Conservation (phyloP, 1,140 invertebrate genomes). For the Aethina tumida region DNA sequence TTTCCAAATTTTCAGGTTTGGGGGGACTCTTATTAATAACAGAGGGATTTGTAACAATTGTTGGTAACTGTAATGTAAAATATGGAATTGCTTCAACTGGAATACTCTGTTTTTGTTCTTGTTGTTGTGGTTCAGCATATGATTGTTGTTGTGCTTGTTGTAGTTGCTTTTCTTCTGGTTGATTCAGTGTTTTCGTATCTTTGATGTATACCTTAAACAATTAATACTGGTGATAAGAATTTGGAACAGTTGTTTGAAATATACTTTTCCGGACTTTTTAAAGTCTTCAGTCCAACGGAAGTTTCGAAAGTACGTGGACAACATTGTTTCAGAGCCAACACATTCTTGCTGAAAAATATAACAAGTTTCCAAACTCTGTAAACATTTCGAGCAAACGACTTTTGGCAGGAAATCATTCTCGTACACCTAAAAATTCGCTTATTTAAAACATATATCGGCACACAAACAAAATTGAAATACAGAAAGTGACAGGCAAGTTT, state of each 20-base stretch:
- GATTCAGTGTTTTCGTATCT: slow-evolving; percentile 33
- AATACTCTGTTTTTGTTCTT: slow-evolving; percentile 2
- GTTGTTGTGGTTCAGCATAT: slow-evolving; percentile 14
- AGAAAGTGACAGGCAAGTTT: slow-evolving; percentile 51
- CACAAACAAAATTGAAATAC: slow-evolving; percentile 33
- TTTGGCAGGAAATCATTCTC: slow-evolving; percentile 61
- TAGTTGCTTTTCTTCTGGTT: slow-evolving; percentile 26
- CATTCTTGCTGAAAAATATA: slow-evolving; percentile 54
- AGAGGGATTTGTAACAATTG: slow-evolving; percentile 12
- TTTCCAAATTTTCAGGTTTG: too few species aligned
- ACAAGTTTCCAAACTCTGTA: slow-evolving; percentile 51
- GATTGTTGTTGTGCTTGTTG: slow-evolving; percentile 33
- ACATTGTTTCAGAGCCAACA: slow-evolving; percentile 53
- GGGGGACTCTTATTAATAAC: slow-evolving; percentile 3
- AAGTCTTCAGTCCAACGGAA: slow-evolving; percentile 50
- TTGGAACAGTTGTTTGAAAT: background rate
- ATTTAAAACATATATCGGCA: slow-evolving; percentile 6
- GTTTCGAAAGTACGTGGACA: slow-evolving; percentile 54
- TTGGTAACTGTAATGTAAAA: slow-evolving; percentile 20
- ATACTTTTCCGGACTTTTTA: slow-evolving; percentile 51
- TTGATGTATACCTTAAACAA: slow-evolving; percentile 42
- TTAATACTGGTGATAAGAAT: slow-evolving; percentile 1
- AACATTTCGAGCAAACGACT: slow-evolving; percentile 55
- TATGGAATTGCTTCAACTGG: slow-evolving; percentile 14
- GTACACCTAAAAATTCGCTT: slow-evolving; percentile 42